These are phyloP conservation scores for Siphamia tubifer DNA, from an alignment of 2,113 vertebrate species.

Conservation along the genomic window DNA sequence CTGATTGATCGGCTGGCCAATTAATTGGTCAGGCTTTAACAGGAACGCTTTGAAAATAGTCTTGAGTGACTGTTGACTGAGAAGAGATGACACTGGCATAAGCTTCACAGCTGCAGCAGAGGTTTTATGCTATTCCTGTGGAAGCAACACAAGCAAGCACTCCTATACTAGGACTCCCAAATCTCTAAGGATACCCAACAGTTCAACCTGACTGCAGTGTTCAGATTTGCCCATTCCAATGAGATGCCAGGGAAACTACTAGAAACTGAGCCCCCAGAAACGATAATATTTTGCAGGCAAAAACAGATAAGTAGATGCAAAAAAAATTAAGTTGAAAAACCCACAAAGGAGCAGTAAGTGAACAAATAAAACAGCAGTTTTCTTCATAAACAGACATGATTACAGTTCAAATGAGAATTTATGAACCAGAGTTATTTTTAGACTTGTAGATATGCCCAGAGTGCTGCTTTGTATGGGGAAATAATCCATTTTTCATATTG, in stretches of 20 bases:
- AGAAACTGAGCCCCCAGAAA: background rate
- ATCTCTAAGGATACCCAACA: background rate
- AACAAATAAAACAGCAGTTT: too few species aligned
- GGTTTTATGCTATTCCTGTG: background rate
- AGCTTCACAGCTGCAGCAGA: background rate
- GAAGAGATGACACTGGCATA: background rate
- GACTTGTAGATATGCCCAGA: constrained; percentile 11
- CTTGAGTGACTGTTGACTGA: background rate
- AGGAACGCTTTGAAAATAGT: constrained; percentile 6
- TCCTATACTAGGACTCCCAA: background rate
- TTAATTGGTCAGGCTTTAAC: too few species aligned
- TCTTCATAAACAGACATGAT: background rate
- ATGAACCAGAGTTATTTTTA: constrained; percentile 41
- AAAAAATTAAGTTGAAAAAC: background rate
- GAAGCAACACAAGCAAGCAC: constrained; percentile 1
- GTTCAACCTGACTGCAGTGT: constrained; percentile 4
- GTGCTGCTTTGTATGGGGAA: constrained; percentile 29
- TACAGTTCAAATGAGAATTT: constrained; percentile 1
- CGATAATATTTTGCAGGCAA: background rate
- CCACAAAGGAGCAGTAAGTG: background rate
- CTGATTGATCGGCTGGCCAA: too few species aligned
- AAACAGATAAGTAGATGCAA: background rate
- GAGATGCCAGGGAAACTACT: background rate
- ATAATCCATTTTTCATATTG: constrained; percentile 61
- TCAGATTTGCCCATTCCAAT: background rate